These are phyloP conservation scores for Conistra vaccinii DNA, from an alignment of 2,888 invertebrate genomes.

Conservation along the genomic window DNA sequence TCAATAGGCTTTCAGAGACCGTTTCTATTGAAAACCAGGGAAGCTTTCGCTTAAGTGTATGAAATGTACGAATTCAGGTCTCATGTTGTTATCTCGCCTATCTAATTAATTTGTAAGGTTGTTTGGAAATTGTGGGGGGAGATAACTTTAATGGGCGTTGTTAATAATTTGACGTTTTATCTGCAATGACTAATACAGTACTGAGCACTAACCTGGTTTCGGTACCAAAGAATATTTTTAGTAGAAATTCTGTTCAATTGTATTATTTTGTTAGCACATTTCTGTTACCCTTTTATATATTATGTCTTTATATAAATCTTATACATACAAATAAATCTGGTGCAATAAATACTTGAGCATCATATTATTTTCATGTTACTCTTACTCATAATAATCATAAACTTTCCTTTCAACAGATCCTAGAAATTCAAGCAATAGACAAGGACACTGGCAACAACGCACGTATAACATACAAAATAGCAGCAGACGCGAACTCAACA, in stretches of 20 bases:
- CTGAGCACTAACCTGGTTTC: conserved; percentile 13
- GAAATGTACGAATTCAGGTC: conserved; percentile 2
- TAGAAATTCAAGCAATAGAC: conserved; percentile 97
- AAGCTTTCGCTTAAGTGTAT: not conserved
- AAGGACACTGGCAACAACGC: conserved; percentile 98
- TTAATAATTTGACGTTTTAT: conserved; percentile 53
- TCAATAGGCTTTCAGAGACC: not conserved
- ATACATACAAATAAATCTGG: not conserved
- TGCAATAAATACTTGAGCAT: not conserved
- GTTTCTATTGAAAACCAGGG: not conserved
- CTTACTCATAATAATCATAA: conserved; percentile 20
- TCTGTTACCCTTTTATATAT: not conserved
- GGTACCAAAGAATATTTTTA: not conserved
- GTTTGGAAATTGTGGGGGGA: conserved; percentile 19
- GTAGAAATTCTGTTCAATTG: not conserved
- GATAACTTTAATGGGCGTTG: conserved; percentile 52
- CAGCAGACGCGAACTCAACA: conserved; percentile 85
- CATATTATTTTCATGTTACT: not conserved
- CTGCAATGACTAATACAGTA: conserved; percentile 41
- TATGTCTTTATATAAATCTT: too few species aligned
- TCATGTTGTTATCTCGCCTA: conserved; percentile 28
- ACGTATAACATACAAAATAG: conserved; percentile 95
- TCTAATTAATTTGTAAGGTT: conserved; percentile 57
- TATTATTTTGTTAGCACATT: not conserved
- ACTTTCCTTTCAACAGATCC: conserved; percentile 90